phyloP scores from a whole-genome alignment of 2,113 vertebrate species.

The Callochromis pleurospilus region DNA sequence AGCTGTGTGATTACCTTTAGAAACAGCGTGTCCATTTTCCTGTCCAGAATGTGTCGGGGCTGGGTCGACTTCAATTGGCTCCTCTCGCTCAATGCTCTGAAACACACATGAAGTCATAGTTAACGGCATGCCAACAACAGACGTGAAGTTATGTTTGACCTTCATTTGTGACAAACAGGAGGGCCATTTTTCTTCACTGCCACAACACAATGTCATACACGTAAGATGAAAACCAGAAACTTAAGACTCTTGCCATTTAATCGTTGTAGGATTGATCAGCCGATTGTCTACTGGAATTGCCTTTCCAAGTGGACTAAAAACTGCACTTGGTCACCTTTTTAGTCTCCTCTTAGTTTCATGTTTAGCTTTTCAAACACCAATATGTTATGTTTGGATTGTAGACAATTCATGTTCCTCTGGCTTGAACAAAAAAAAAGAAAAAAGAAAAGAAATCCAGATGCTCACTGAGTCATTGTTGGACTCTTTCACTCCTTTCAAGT shows the following conservation, averaged over 20 bases:
- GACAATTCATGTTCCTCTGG: neutral
- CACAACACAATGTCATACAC: neutral
- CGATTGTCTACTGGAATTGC: neutral
- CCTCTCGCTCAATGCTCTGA: constrained; percentile 73
- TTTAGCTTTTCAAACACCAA: neutral
- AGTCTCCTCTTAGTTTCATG: neutral
- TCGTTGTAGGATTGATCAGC: neutral
- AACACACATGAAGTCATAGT: neutral
- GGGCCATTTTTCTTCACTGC: neutral
- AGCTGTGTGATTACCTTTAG: constrained; percentile 44
- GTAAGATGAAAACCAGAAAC: neutral
- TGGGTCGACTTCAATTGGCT: constrained; percentile 71
- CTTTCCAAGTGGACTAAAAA: neutral
- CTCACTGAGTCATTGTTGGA: constrained; percentile 33
- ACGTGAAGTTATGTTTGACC: constrained; percentile 1
- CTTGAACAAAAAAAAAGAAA: neutral
- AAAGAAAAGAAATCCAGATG: constrained; percentile 19
- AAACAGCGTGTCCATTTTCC: constrained; percentile 64
- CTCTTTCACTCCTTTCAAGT: neutral
- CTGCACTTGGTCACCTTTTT: neutral
- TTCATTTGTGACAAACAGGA: neutral
- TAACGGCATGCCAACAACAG: neutral
- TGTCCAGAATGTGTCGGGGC: constrained; percentile 23
- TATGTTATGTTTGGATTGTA: constrained; percentile 4
- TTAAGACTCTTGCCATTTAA: neutral